Base-by-base conservation (phyloP, 2,113 vertebrate species). In the Callionymus lyra region DNA sequence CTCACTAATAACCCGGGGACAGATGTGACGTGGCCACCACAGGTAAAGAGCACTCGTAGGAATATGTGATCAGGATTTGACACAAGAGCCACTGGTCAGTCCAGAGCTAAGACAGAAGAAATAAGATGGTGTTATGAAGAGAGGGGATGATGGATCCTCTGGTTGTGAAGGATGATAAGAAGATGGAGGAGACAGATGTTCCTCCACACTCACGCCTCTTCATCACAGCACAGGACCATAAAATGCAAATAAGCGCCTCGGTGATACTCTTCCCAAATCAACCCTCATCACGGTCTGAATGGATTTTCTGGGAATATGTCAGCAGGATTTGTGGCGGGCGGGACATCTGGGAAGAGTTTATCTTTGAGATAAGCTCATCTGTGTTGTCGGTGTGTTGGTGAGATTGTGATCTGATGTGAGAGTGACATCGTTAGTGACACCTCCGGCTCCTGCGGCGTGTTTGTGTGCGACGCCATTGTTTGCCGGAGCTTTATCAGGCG, bases 201-300 rank as follows among this genome's bases (percentile, higher is more conserved):
- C 14, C 40, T 27, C 4, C 4, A 27, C 4, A 27, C n/a, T n/a
- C 72, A 76, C 70, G 82, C 83, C 70, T 74, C 75, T 83, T 71
- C 21, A 27, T 27, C 21, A 27, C 21, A 27, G 79, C 79, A 78
- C 75, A 54, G 56, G 81, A 79, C 84, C 85, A 70, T 83, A 82
- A 90, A 88, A 89, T 87, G 83, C 82, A 83, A 87, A 90, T 87
- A 68, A 9, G 63, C 68, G 74, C 61, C 71, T 60, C 60, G 82
- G 38, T 32, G 65, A 48, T 2, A 36, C 71, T 61, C 21, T 27
- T 27, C 8, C 21, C 21, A 4, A 8, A 27, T 27, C 21, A 27
- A 27, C 4, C 21, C 21, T 27, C 21, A 27, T 27, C 21, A 27
- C 21, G 21, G 21, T 8, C 21, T 8, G 21, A 27, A 27, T 8